Conservation (phyloP, 2,797 vertebrate genomes). For the Xenopus petersii region DNA sequence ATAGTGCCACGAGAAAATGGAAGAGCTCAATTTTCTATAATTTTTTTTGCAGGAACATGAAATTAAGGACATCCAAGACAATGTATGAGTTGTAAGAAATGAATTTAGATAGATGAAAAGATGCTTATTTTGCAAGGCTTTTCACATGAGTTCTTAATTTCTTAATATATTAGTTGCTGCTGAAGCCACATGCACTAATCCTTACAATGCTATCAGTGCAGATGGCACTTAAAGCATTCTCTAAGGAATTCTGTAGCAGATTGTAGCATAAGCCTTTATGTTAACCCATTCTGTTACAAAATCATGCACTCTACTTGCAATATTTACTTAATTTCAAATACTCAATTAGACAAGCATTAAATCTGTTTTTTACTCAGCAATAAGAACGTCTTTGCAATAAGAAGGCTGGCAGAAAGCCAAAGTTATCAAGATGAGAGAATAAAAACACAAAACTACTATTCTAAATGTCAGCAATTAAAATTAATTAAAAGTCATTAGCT, state of each 20-base stretch:
- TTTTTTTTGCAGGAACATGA: not conserved
- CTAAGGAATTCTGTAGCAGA: conserved; percentile 38
- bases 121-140: not conserved
- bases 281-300: conserved; percentile 44
- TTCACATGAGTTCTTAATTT: conserved; percentile 26
- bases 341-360: conserved; percentile 44
- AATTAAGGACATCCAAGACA: not conserved
- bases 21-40: too few species aligned
- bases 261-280: conserved; percentile 33
- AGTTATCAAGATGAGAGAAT: conserved; percentile 42
- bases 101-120: not conserved
- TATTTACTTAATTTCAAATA: conserved; percentile 44
- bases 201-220: conserved; percentile 38
- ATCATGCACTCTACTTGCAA: conserved; percentile 32
- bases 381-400: conserved; percentile 48
- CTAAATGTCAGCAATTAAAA: conserved; percentile 60
- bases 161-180: conserved; percentile 31
- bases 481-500: conserved; percentile 56
- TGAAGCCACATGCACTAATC: conserved; percentile 30
- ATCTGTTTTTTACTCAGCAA: conserved; percentile 33
- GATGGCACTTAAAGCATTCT: conserved; percentile 42
- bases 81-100: not conserved
- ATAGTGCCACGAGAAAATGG: too few species aligned
- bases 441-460: conserved; percentile 48
- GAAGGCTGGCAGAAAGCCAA: conserved; percentile 51